Base-by-base conservation (phyloP, 2,113 vertebrate species). In the Mesitornis unicolor region DNA sequence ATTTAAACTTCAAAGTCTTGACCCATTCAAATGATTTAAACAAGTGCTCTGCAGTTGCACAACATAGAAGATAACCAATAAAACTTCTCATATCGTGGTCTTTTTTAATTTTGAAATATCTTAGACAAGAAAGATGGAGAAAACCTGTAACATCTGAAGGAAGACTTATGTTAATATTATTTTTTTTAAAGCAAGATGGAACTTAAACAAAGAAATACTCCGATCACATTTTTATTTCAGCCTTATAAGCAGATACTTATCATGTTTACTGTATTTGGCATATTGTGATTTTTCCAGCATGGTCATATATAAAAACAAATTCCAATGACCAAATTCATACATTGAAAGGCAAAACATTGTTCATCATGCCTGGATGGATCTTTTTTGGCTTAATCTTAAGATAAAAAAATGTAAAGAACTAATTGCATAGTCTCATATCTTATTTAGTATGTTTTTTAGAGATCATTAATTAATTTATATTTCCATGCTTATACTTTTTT, bases 1-100 rank as follows among this genome's bases (percentile, higher is more conserved):
- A 86, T 93, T 95, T 82, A 93, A 94, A 91, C 90, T 96, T 93
- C 91, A 93, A 96, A 94, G 92, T 84, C 71, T 84, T 95, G 79
- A 96, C 81, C 89, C 75, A 84, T 64, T 91, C 74, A 91, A 75
- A 93, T 84, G 11, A 79, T 81, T 94, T 84, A 70, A 90, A 84
- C 7, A 77, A 95, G 24, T 73, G 17, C 42, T 90, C 84, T 95
- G 90, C 90, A 96, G 47, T 82, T 95, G 21, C 65, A 70, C 43
- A 69, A 51, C 48, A 84, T 73, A 78, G 36, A 92, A 68, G 67
- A 92, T 59, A 93, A 89, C 33, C 40, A 93, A 78, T 90, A 48
- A 90, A 82, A 70, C 3, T 53, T 67, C 45, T 70, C 45, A 77
- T 54, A 92, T 40, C 53, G 8, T 33, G 31, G 53, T 40, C 15